Percentiles rank a stretch among this genome's conserved stretches.
Evolutionary conservation across 2,888 invertebrate genomes (phyloP).

Genomic region (Meganola albula): DNA sequence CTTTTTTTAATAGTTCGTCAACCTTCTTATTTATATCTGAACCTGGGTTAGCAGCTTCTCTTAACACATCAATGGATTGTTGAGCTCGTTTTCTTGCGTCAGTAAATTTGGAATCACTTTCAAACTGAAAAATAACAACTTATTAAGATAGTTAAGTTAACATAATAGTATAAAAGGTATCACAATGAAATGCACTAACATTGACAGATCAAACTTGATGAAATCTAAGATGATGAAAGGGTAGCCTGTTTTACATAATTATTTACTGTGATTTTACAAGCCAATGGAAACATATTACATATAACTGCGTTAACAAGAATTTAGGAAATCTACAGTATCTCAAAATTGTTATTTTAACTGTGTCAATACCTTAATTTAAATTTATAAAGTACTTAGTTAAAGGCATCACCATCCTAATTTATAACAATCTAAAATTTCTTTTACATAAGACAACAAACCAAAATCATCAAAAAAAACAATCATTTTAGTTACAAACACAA

Average conservation of each 20-base stretch:
- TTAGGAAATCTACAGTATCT: too few relatives aligned
- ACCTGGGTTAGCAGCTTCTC: constrained; percentile 64
- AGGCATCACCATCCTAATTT: too few relatives aligned
- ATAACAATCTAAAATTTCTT: too few relatives aligned
- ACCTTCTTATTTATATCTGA: constrained; percentile 64
- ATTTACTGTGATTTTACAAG: not conserved
- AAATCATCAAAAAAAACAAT: too few relatives aligned
- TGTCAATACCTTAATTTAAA: too few relatives aligned
- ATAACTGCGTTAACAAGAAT: not conserved
- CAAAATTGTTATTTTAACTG: too few relatives aligned
- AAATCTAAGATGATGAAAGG: too few relatives aligned
- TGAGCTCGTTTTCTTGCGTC: constrained; percentile 48
- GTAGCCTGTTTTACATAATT: not conserved
- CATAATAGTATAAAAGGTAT: not conserved
- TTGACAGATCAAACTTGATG: constrained; percentile 51
- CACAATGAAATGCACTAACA: constrained; percentile 32
- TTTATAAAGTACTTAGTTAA: too few relatives aligned
- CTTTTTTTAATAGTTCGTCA: constrained; percentile 62
- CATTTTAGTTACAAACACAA: too few relatives aligned
- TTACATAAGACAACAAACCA: too few relatives aligned
- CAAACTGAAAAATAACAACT: constrained; percentile 45
- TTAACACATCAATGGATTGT: constrained; percentile 55
- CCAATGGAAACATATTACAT: not conserved
- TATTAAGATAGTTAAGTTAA: not conserved
- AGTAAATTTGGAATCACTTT: constrained; percentile 49